These are phyloP conservation scores for Hippocampus zosterae DNA, from an alignment of 2,113 vertebrate genomes.

Conservation along the genomic window DNA sequence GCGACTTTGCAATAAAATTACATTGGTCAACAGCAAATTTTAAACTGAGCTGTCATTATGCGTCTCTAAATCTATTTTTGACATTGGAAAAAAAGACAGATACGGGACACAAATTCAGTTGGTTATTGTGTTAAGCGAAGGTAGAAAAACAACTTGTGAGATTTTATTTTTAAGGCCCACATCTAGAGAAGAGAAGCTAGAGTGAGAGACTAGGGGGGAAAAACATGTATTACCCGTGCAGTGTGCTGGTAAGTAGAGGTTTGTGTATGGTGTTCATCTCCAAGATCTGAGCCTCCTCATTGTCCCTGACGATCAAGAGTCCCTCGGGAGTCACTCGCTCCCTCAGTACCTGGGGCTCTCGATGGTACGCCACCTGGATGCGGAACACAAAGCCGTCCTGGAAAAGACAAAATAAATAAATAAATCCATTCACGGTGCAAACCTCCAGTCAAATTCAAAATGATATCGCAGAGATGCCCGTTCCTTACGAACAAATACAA, in stretches of 20 bases:
- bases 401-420: not conserved
- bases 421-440: too few relatives aligned
- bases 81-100: too few relatives aligned
- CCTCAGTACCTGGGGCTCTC: slow-evolving; percentile 86
- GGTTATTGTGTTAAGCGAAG: not conserved
- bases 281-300: slow-evolving; percentile 80
- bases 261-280: slow-evolving; percentile 81
- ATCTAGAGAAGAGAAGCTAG: not conserved
- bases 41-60: too few relatives aligned
- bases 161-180: not conserved
- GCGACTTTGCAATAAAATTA: too few relatives aligned
- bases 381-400: slow-evolving; percentile 90
- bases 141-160: not conserved
- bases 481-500: not conserved
- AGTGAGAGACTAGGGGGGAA: not conserved
- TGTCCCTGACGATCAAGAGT: slow-evolving; percentile 81
- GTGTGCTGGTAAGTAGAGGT: slow-evolving; percentile 84
- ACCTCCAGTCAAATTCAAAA: not conserved
- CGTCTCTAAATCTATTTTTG: too few relatives aligned
- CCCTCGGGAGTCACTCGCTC: slow-evolving; percentile 80
- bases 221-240: slow-evolving; percentile 79
- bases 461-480: not conserved
- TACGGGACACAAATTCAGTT: too few relatives aligned
- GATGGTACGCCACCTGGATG: slow-evolving; percentile 87
- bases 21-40: too few relatives aligned